phyloP scores from a whole-genome alignment of 2,113 vertebrate species.

The Uria lomvia region DNA sequence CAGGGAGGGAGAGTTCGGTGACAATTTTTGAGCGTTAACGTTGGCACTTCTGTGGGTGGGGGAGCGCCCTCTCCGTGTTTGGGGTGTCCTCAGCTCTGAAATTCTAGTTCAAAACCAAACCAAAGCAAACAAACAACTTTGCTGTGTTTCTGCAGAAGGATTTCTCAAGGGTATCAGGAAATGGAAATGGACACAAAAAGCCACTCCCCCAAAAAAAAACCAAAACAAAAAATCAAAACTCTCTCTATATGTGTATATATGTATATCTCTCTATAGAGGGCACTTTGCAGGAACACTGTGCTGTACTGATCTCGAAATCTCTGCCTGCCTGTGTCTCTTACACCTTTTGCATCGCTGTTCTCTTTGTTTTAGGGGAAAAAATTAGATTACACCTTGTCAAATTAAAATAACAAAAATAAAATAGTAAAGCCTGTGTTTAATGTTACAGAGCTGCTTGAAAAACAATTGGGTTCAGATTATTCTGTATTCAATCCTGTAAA shows the following conservation, averaged over 20 bases:
- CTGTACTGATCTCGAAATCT: slow-evolving; percentile 71
- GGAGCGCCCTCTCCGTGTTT: neutral
- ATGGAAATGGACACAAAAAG: slow-evolving; percentile 31
- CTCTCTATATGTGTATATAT: slow-evolving; percentile 18
- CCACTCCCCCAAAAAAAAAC: neutral
- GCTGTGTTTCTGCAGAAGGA: slow-evolving; percentile 72
- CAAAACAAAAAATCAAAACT: neutral
- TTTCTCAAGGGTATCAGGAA: slow-evolving; percentile 58
- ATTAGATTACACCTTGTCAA: slow-evolving; percentile 83
- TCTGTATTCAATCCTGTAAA: neutral
- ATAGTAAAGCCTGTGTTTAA: neutral
- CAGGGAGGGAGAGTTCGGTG: neutral
- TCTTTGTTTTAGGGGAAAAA: slow-evolving; percentile 65
- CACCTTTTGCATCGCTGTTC: slow-evolving; percentile 71
- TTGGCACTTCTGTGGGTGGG: neutral
- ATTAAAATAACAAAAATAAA: slow-evolving; percentile 2
- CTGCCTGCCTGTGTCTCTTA: slow-evolving; percentile 76
- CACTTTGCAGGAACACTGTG: slow-evolving; percentile 88
- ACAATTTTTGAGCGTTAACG: neutral
- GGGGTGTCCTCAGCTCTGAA: slow-evolving; percentile 64
- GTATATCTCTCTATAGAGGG: slow-evolving; percentile 55
- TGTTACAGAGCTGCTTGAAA: neutral
- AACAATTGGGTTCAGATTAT: slow-evolving; percentile 15
- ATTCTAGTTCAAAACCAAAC: slow-evolving; percentile 17
- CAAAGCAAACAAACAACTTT: slow-evolving; percentile 2